Conservation (phyloP, 2,113 vertebrate species). For the Pristiophorus japonicus region DNA sequence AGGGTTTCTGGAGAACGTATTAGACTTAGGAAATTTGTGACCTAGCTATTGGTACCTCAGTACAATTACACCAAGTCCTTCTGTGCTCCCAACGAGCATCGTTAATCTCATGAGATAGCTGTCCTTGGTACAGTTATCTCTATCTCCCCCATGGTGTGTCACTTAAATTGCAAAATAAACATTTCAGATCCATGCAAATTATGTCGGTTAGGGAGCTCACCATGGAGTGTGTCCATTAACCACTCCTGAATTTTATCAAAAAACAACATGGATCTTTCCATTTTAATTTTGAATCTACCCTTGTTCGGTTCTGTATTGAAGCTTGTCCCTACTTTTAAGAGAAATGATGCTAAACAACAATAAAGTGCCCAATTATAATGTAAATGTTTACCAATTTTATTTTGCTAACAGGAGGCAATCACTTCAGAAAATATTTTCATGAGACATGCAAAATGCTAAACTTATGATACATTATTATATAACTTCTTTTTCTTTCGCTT, state of each 20-base stretch:
- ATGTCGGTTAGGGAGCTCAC: background rate
- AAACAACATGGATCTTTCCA: background rate
- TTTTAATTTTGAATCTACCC: background rate
- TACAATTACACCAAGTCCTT: background rate
- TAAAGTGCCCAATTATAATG: background rate
- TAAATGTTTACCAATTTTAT: constrained; percentile 13
- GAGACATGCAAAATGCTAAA: background rate
- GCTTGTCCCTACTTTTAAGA: background rate
- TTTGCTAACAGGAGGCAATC: background rate
- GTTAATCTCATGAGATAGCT: background rate
- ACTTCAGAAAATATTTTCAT: background rate
- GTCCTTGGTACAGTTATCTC: background rate
- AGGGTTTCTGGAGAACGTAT: background rate
- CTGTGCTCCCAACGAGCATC: background rate
- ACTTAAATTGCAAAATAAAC: background rate
- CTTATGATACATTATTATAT: background rate
- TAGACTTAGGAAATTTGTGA: background rate
- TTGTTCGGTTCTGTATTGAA: background rate
- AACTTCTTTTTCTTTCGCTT: background rate
- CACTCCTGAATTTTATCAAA: background rate
- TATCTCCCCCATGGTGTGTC: background rate
- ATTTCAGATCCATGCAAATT: background rate
- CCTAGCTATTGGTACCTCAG: background rate
- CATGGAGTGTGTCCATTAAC: background rate
- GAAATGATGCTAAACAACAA: background rate